phyloP scores from a whole-genome alignment of 2,797 vertebrate genomes.

The Natrix natrix region DNA sequence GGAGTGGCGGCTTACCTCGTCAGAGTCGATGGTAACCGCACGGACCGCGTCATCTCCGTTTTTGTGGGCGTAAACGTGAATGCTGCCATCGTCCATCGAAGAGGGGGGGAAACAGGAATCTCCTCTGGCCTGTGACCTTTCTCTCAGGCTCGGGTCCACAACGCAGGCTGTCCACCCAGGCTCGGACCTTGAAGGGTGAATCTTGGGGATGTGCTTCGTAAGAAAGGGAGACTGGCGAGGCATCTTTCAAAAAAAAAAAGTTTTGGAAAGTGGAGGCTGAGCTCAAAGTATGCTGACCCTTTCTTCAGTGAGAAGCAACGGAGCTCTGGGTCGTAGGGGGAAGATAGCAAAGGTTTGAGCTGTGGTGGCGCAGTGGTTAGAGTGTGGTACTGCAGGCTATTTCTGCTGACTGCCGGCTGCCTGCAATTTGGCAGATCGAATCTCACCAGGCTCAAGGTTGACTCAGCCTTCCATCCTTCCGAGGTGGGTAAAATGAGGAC shows the following conservation, averaged over 20 bases:
- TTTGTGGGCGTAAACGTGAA: slow-evolving; percentile 67
- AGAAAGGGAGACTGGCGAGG: slow-evolving; percentile 29
- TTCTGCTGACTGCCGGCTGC: too few relatives aligned
- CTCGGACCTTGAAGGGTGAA: slow-evolving; percentile 54
- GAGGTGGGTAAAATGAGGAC: too few relatives aligned
- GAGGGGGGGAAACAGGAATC: neutral
- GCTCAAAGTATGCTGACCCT: neutral
- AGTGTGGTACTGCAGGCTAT: neutral
- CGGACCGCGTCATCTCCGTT: slow-evolving; percentile 19
- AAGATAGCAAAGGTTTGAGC: too few relatives aligned
- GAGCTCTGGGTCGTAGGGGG: too few relatives aligned
- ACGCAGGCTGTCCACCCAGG: neutral
- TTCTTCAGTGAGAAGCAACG: neutral
- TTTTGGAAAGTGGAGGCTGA: neutral
- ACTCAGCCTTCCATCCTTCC: too few relatives aligned
- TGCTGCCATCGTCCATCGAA: slow-evolving; percentile 40
- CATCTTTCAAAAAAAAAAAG: slow-evolving; percentile 43
- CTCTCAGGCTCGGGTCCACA: neutral
- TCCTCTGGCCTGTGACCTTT: fast-evolving
- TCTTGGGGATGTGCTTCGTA: slow-evolving; percentile 65
- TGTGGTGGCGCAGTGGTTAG: neutral
- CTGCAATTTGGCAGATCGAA: too few relatives aligned
- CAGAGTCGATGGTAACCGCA: slow-evolving; percentile 45
- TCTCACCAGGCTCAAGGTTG: too few relatives aligned
- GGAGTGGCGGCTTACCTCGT: slow-evolving; percentile 66